These are phyloP conservation scores for Saturnia japonica DNA, from an alignment of 2,888 invertebrate genomes.

Conservation along the genomic window DNA sequence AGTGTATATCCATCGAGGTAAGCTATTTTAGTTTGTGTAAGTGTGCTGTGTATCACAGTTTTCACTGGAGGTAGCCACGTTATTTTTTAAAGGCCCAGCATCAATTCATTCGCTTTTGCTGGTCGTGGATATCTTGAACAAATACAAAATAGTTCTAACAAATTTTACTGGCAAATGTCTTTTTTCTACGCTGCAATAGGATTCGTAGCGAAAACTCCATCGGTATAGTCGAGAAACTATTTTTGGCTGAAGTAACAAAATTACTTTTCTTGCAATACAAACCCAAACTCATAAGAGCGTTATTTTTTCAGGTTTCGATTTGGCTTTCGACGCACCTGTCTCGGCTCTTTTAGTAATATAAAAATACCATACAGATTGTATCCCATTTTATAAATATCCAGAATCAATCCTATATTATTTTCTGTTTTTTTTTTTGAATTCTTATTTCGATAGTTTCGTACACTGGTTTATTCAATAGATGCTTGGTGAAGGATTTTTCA, in stretches of 20 bases:
- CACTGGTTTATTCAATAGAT: neutral
- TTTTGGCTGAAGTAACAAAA: neutral
- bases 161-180: too few relatives aligned
- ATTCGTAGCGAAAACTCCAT: neutral
- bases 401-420: neutral
- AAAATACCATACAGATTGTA: neutral
- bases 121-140: too few relatives aligned
- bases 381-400: neutral
- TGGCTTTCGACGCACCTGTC: neutral
- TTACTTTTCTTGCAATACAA: constrained; percentile 3
- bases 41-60: too few relatives aligned
- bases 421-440: neutral
- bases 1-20: too few relatives aligned
- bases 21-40: too few relatives aligned
- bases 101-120: too few relatives aligned
- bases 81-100: too few relatives aligned
- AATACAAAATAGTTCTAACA: too few relatives aligned
- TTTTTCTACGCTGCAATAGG: neutral
- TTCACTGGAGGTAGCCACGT: too few relatives aligned
- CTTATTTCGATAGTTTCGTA: neutral
- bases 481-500: too few relatives aligned
- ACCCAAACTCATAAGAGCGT: neutral
- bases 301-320: neutral
- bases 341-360: neutral
- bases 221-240: neutral